Evolutionary conservation across 2,797 vertebrate genomes (phyloP).

Genomic region (Danio choprae): DNA sequence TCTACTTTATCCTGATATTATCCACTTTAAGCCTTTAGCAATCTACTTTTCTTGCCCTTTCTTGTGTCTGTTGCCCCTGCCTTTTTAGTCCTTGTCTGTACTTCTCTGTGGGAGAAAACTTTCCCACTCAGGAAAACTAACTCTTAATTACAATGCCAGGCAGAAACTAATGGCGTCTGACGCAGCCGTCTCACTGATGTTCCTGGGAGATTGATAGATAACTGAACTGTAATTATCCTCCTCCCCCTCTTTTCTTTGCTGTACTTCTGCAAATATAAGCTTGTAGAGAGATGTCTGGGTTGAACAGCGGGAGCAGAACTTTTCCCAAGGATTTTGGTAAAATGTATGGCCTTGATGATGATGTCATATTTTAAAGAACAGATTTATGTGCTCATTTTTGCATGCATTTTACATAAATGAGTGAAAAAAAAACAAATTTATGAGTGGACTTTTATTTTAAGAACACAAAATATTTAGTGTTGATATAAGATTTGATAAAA

Average conservation of each 20-base stretch:
- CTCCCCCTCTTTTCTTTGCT: background rate
- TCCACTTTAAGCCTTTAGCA: background rate
- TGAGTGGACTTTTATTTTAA: no score
- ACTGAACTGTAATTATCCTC: background rate
- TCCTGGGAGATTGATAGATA: background rate
- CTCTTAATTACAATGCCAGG: background rate
- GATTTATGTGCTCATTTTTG: background rate
- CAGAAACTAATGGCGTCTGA: background rate
- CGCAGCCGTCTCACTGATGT: background rate
- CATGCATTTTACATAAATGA: no score
- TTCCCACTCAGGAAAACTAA: background rate
- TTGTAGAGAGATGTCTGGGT: background rate
- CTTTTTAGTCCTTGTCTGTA: background rate
- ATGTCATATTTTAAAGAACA: background rate
- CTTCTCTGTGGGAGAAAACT: background rate
- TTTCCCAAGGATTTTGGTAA: background rate
- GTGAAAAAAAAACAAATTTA: no score
- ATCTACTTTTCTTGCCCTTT: background rate
- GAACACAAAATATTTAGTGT: no score
- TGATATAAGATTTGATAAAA: no score
- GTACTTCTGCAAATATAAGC: conserved; percentile 4
- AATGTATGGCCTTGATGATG: no score
- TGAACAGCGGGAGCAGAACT: background rate
- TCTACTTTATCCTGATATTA: background rate
- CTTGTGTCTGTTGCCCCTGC: background rate